Conservation (phyloP, 2,888 invertebrate genomes). For the Vesta saturnalis region DNA sequence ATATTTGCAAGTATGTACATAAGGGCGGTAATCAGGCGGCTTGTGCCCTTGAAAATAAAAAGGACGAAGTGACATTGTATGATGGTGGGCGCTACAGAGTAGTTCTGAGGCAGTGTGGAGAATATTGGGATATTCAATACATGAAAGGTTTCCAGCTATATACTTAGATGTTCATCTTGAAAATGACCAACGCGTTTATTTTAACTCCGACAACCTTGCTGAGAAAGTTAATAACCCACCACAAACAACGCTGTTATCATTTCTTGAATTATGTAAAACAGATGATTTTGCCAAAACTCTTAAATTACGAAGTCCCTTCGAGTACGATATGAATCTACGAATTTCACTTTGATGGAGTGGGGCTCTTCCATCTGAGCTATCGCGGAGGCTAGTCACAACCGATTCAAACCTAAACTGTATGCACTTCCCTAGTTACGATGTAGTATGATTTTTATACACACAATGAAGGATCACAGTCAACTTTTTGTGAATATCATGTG, state of each 20-base stretch:
- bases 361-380: too few species aligned
- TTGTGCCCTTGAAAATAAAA: background rate
- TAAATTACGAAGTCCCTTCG: constrained; percentile 32
- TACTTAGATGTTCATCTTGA: constrained; percentile 46
- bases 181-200: constrained; percentile 42
- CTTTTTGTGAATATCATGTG: too few species aligned
- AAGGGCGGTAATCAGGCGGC: constrained; percentile 44
- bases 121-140: constrained; percentile 40
- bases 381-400: too few species aligned
- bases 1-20: constrained; percentile 35
- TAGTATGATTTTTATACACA: too few species aligned
- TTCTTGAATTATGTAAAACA: constrained; percentile 7
- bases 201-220: too few species aligned
- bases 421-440: too few species aligned
- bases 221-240: constrained; percentile 34
- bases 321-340: constrained; percentile 34
- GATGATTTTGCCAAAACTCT: constrained; percentile 33
- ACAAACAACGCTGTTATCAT: constrained; percentile 48
- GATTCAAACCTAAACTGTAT: too few species aligned
- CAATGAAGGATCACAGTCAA: too few species aligned
- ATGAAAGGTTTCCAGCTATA: constrained; percentile 50
- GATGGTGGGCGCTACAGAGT: constrained; percentile 49
- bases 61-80: constrained; percentile 45
- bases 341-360: too few species aligned
- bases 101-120: constrained; percentile 50